Base-by-base conservation (phyloP, 2,888 invertebrate species). In the Spodoptera littoralis region DNA sequence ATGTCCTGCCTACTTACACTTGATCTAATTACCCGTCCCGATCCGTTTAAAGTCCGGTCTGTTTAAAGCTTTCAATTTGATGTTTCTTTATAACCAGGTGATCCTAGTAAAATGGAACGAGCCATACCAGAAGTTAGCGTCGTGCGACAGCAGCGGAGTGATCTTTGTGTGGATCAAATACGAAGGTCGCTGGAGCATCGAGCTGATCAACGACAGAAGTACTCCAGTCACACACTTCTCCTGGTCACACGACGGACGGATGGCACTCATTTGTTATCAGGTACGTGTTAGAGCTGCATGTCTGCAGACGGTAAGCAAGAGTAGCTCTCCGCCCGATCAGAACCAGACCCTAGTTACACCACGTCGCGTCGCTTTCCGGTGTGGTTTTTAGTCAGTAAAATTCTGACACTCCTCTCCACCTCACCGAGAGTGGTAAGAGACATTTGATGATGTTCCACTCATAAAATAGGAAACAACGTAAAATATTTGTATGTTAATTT, bases 161-260 rank as follows among this genome's bases (percentile, higher is more conserved):
- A 99, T 99, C 88, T 99, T 99, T 92, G 99, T 99, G 30, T 99
- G 99, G 99, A 99, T 99, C 86, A 99, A 99, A 90, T 99, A 99
- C 92, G 99, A 99, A 89, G 99, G 99, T 47, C 96, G 99, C 49
- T 99, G 99, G 99, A 99, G 99, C 79, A 99, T 99, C 83, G 99
- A 99, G 92, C 96, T 99, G 77, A 99, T 99, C 90, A 99, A 99
- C 92, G 99, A 99, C 93, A 96, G 99, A 48, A 99, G 98, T 88
- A 99, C 98, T 0, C 98, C 99, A 49, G 99, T 99, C 68, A 99
- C 99, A 18, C 99, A 99, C 92, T 99, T 99, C 95, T 98, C 98
- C 18, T 99, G 99, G 99, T 99, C 98, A 0, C 99, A 99, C 88
- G 99, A 99, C 93, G 99, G 99, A 13, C 96, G 98, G 54, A 99